These are phyloP conservation scores for Aeoliscus strigatus DNA, from an alignment of 2,797 vertebrate genomes.

Conservation along the genomic window DNA sequence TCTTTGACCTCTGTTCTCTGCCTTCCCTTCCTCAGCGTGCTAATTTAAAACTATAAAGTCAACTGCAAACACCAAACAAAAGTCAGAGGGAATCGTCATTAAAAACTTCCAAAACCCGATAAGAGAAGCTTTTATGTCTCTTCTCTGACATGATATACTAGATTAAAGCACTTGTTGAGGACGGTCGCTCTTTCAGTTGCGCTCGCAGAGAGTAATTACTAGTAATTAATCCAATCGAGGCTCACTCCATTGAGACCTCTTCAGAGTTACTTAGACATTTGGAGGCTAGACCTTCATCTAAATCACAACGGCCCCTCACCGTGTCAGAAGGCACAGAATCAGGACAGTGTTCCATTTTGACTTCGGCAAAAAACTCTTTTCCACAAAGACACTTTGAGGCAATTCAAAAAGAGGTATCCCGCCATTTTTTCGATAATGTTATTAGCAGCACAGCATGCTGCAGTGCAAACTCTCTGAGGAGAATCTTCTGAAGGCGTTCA, in stretches of 20 bases:
- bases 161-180: constrained; percentile 61
- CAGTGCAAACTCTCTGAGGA: constrained; percentile 43
- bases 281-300: constrained; percentile 54
- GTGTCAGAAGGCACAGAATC: constrained; percentile 28
- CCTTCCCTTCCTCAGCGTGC: too few species aligned
- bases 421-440: constrained; percentile 16
- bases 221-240: constrained; percentile 61
- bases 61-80: constrained; percentile 20
- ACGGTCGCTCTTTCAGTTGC: constrained; percentile 37
- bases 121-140: constrained; percentile 49
- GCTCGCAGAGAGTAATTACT: constrained; percentile 56
- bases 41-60: too few species aligned
- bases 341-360: constrained; percentile 21
- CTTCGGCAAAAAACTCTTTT: constrained; percentile 5
- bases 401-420: constrained; percentile 27
- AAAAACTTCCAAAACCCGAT: constrained; percentile 32
- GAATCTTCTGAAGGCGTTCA: constrained; percentile 38
- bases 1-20: constrained; percentile 3
- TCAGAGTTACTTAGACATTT: constrained; percentile 54
- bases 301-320: constrained; percentile 31
- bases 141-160: constrained; percentile 41
- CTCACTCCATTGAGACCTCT: constrained; percentile 50
- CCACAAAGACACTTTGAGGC: constrained; percentile 14
- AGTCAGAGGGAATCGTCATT: constrained; percentile 19
- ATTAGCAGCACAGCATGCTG: constrained; percentile 20